These are phyloP conservation scores for Delphinapterus leucas DNA, from an alignment of 2,113 vertebrate genomes.

Conservation along the genomic window DNA sequence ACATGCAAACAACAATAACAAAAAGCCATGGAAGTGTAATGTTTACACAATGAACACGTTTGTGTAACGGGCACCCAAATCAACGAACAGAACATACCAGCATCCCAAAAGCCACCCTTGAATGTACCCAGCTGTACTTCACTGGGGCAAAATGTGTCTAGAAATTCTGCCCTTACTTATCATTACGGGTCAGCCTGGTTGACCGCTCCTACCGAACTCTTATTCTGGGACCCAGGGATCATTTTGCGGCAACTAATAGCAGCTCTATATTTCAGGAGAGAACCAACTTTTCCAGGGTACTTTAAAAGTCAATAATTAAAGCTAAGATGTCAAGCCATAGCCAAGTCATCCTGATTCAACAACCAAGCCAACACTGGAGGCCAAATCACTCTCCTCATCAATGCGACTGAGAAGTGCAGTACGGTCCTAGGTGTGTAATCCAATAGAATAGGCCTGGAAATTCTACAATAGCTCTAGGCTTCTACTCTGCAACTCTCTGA, in stretches of 20 bases:
- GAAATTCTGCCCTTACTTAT: background rate
- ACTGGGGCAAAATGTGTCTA: background rate
- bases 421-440: background rate
- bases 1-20: background rate
- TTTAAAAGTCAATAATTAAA: slow-evolving; percentile 39
- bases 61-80: background rate
- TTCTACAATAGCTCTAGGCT: background rate
- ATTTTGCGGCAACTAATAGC: background rate
- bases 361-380: background rate
- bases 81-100: background rate
- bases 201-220: background rate
- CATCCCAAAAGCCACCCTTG: background rate
- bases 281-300: background rate
- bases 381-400: background rate
- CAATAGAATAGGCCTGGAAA: background rate
- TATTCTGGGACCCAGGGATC: background rate
- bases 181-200: background rate
- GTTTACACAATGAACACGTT: background rate
- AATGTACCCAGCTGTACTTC: background rate
- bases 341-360: background rate
- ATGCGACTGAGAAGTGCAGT: background rate
- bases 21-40: background rate
- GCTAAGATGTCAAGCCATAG: background rate
- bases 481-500: background rate
- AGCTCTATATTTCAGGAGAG: background rate